Base-by-base conservation (phyloP, 1,140 invertebrate genomes). In the Papilio machaon region DNA sequence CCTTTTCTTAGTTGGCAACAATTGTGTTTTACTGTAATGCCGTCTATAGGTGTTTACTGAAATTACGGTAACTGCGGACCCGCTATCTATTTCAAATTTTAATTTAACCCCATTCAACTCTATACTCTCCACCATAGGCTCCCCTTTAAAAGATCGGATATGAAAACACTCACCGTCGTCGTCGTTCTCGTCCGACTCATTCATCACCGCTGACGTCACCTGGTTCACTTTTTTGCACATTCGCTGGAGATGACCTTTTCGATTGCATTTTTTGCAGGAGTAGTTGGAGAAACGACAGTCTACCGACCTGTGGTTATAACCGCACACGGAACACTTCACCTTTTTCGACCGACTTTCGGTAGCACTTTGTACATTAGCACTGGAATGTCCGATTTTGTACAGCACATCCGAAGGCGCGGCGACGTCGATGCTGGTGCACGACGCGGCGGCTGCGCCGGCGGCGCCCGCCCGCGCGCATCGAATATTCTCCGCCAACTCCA, bases 141-240 rank as follows among this genome's bases (percentile, higher is more conserved):
- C n/a, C n/a, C n/a, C n/a, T n/a, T n/a, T n/a, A n/a, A n/a, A n/a
- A n/a, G n/a, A n/a, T n/a, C n/a, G n/a, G n/a, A n/a, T n/a, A n/a
- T n/a, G n/a, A n/a, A n/a, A n/a, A n/a, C n/a, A 73, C 30, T 73
- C 67, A 73, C 67, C 67, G 30, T 73, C 67, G 67, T 73, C 30
- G 67, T 67, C 64, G 64, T 38, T 38, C 1, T 73, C 11, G 67
- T 73, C 67, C 30, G 67, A 35, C 19, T 73, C 30, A 10, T 73
- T 38, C 30, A 10, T 38, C 19, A 5, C 30, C 9, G 52, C 52
- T 54, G 52, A 54, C 67, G 67, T 73, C 67, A 73, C 67, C 67
- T 35, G 67, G 30, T 73, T 73, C 19, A 73, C 67, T 11, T n/a
- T 67, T 17, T 67, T 67, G n/a, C 64, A 67, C 64, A 67, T 67